Conservation (phyloP, 35 echinoderm and acorn worm genomes). For the Amphiura filiformis region DNA sequence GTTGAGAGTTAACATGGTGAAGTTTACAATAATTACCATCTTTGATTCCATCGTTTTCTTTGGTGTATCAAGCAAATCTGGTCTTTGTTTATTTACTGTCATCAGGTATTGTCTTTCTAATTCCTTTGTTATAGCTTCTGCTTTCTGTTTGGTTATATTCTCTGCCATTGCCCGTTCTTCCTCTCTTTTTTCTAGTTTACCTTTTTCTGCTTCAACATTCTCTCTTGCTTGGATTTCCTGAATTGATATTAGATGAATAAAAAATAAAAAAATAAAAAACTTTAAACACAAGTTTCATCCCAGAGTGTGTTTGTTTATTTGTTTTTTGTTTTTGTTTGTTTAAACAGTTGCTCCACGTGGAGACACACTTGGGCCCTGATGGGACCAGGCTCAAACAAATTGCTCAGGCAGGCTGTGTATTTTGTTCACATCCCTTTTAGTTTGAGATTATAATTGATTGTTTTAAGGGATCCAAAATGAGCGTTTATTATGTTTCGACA, state of each 20-base stretch:
- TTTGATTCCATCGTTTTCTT: no score
- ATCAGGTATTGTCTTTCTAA: conserved; percentile 21
- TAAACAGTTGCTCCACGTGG: neutral
- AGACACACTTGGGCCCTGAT: neutral
- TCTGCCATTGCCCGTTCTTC: neutral
- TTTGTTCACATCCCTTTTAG: neutral
- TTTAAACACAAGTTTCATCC: neutral
- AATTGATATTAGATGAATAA: neutral
- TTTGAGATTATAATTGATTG: no score
- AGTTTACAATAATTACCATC: no score
- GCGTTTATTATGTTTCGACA: no score
- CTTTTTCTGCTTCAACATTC: conserved; percentile 3
- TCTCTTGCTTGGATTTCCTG: conserved; percentile 16
- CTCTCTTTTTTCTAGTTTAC: neutral
- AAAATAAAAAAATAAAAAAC: neutral
- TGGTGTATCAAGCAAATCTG: no score
- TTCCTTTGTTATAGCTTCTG: conserved; percentile 18
- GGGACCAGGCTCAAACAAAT: no score
- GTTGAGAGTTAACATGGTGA: no score
- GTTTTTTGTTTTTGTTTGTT: neutral
- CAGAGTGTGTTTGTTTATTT: neutral
- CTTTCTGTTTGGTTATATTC: neutral
- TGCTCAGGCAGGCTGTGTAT: neutral
- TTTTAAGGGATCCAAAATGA: no score
- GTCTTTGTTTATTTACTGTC: neutral